A percentile compares a stretch with the other conserved stretches of the same genome.
These are phyloP conservation scores for Drosophila carrolli DNA, from an alignment of 1,140 invertebrate species.

Conservation along the genomic window DNA sequence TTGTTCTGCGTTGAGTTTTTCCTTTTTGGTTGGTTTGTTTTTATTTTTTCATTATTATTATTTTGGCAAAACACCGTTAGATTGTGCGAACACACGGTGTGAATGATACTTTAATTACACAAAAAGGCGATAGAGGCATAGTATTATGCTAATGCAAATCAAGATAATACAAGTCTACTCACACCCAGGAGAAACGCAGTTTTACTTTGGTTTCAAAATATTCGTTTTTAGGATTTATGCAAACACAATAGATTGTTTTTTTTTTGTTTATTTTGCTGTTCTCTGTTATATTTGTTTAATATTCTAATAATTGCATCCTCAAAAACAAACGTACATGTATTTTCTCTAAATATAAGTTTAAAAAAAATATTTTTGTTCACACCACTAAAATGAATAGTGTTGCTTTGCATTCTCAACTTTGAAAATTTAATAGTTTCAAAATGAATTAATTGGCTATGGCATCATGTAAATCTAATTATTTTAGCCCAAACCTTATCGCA, in stretches of 20 bases:
- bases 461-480: neutral
- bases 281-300: too few species aligned
- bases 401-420: neutral
- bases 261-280: too few species aligned
- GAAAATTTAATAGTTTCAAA: neutral
- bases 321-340: too few species aligned
- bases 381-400: too few species aligned
- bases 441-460: neutral
- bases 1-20: slow-evolving; percentile 27
- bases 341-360: too few species aligned
- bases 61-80: slow-evolving; percentile 79
- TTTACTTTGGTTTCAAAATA: too few species aligned
- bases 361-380: neutral
- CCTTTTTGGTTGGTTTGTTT: slow-evolving; percentile 22
- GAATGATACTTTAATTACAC: slow-evolving; percentile 80
- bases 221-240: too few species aligned
- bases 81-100: slow-evolving; percentile 78
- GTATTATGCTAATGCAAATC: slow-evolving; percentile 23
- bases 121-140: slow-evolving; percentile 13
- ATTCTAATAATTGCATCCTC: too few species aligned
- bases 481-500: neutral
- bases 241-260: too few species aligned
- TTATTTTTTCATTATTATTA: slow-evolving; percentile 57
- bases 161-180: neutral
- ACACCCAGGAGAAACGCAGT: neutral